These are phyloP conservation scores for Lumbricus terrestris DNA, from an alignment of 2,888 invertebrate genomes.

Conservation along the genomic window DNA sequence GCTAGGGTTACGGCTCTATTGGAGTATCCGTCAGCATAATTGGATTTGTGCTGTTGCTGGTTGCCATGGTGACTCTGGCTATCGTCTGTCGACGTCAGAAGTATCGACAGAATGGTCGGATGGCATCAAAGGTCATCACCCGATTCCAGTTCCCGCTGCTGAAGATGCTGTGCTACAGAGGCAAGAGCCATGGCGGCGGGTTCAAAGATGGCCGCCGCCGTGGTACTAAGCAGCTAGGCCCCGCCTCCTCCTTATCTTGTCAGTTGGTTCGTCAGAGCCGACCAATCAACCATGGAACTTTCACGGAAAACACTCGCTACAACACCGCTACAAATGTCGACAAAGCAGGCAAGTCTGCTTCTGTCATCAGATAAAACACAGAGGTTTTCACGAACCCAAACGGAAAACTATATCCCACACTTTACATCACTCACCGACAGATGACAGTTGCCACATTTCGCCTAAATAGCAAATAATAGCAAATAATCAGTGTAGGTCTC, in stretches of 20 bases:
- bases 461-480: no score
- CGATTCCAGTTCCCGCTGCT: neutral
- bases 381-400: no score
- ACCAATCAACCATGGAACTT: neutral
- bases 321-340: conserved; percentile 8
- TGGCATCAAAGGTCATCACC: conserved; percentile 7
- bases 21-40: neutral
- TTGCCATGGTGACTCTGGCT: neutral
- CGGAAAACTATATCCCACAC: no score
- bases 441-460: neutral
- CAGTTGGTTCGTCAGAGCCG: conserved; percentile 7
- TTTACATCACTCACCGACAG: neutral
- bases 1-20: neutral
- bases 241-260: no score
- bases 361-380: neutral
- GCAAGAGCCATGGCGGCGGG: neutral
- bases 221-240: neutral
- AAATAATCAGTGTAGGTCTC: no score
- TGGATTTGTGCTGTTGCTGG: neutral
- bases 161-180: neutral
- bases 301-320: conserved; percentile 16
- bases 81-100: neutral
- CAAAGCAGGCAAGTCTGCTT: conserved; percentile 3
- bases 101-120: neutral
- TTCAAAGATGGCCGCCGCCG: neutral